Base-by-base conservation (phyloP, 23 tunicate genomes). In the Oikopleura albicans region DNA sequence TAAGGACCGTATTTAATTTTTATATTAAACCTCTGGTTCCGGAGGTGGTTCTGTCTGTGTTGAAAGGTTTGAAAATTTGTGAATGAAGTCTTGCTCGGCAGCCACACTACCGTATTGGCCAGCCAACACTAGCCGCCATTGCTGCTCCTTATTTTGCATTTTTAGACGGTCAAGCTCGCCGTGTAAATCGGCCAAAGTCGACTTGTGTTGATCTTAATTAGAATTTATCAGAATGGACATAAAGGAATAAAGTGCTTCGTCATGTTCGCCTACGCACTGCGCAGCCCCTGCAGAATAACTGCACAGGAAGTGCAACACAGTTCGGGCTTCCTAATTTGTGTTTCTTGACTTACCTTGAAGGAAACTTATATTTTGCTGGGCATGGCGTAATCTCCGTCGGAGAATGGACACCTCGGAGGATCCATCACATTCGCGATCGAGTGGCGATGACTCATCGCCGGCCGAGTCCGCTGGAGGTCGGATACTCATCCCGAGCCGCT, bases 21-120 rank as follows among this genome's bases (percentile, higher is more conserved):
- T n/a, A n/a, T n/a, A n/a, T n/a, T n/a, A n/a, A n/a, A 71, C 79
- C 79, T 71, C 79, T 71, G 79, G 33, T 22, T 71, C 79, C 79
- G 27, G 36, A 2, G 28, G 79, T 27, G 79, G 33, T 16, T 16
- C 34, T 71, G 79, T 71, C 35, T 71, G 79, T 12, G 35, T 29
- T 71, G 79, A 71, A 22, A 71, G 31, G 31, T 71, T 27, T 2
- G 28, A 16, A 29, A 71, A 71, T 71, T 71, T 49, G 22, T 49
- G 33, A 22, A 4, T 31, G 37, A 71, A 4, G 33, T 2, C 33
- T 22, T 71, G 37, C 2, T 2, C 31, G 79, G 28, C 79, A 22
- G 79, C 37, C 79, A 71, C 4, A 16, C 4, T 12, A 22, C 35
- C 35, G 2, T 27, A 71, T 16, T 71, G 79, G 28, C 79, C 79